Base-by-base conservation (phyloP, 2,113 vertebrate genomes). In the Perca schrenkii region DNA sequence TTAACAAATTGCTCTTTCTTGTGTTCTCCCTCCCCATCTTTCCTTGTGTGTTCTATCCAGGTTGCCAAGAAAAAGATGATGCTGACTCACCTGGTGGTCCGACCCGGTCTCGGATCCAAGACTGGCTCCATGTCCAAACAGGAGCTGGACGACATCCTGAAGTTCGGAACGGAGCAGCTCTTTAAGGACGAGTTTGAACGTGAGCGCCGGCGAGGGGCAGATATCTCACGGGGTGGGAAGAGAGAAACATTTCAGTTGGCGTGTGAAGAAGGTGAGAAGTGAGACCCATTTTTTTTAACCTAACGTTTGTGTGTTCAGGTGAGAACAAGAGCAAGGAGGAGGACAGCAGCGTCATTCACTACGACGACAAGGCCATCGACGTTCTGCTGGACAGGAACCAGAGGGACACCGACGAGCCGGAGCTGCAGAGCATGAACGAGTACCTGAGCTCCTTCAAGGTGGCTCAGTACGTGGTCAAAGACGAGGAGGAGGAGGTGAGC, bases 51-150 rank as follows among this genome's bases (percentile, higher is more conserved):
- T 43, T 77, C 3, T 53, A 1, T 84, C 8, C 80, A 95, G 95
- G 98, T 99, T 86, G 98, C 98, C 53, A 99, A 99, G 93, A 99
- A 99, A 87, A 99, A 99, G 90, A 99, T 99, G 98, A 99, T 99
- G 98, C 85, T 99, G 80, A 99, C 98, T 43, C 98, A 99, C 88
- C 92, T 99, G 86, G 98, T 99, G 80, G 98, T 99, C 78, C 96
- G 98, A 65, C 98, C 98, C 1, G 98, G 98, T 21, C 90, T 99
- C 60, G 98, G 98, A 53, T 99, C 98, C 83, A 99, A 99, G 92
- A 99, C 98, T 0, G 98, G 98, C 52, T 99, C 98, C 75, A 99
- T 99, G 98, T 99, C 97, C 86, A 99, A 99, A 86, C 98, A 99
- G 90, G 98, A 99, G 68, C 96, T 99, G 68, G 98, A 99, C 83